A percentile compares a stretch with the other conserved stretches of the same genome.
These are phyloP conservation scores for Cephus cinctus DNA, from an alignment of 1,140 invertebrate genomes.

Conservation along the genomic window DNA sequence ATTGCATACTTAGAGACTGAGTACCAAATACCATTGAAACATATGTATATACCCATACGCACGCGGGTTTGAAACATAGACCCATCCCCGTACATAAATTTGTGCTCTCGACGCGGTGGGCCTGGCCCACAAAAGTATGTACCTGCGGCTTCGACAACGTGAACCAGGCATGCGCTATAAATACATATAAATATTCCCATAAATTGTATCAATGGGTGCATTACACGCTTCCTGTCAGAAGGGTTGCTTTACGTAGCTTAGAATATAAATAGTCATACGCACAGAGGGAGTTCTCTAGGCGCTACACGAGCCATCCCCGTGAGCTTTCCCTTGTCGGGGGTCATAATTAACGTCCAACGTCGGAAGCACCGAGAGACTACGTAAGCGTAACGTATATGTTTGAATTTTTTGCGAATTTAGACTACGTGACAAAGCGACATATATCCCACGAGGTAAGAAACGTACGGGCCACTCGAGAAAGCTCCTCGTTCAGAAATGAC, in stretches of 20 bases:
- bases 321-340: no score
- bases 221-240: conserved; percentile 24
- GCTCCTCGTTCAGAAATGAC: conserved; percentile 39
- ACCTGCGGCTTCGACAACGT: neutral
- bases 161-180: conserved; percentile 24
- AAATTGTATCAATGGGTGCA: conserved; percentile 32
- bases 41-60: neutral
- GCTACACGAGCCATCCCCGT: no score
- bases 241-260: neutral
- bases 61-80: no score
- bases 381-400: no score
- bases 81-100: neutral
- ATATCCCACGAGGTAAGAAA: no score
- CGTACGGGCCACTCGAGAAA: neutral
- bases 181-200: conserved; percentile 41
- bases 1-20: neutral
- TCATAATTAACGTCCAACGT: no score
- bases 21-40: neutral
- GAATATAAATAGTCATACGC: no score
- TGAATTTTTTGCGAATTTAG: no score
- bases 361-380: no score
- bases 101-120: neutral
- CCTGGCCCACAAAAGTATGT: neutral
- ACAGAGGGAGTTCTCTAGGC: no score
- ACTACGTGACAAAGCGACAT: no score